These are phyloP conservation scores for Melanotaenia nigrans DNA, from an alignment of 2,797 vertebrate species.

Conservation along the genomic window DNA sequence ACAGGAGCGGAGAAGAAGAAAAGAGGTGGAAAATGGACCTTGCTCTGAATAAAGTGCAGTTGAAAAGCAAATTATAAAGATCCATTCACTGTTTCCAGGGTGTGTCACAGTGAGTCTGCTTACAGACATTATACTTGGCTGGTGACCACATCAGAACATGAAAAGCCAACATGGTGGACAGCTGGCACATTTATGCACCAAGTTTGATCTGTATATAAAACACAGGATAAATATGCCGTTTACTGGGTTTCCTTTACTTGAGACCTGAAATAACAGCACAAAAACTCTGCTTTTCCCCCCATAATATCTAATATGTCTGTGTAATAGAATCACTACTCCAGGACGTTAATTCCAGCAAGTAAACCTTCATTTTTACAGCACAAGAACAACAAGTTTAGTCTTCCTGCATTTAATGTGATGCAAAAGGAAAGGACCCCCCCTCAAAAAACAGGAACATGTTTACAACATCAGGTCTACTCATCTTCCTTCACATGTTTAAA, in stretches of 20 bases:
- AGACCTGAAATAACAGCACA: neutral
- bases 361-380: too few species aligned
- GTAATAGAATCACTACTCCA: too few species aligned
- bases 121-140: constrained; percentile 13
- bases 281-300: neutral
- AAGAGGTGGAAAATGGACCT: constrained; percentile 36
- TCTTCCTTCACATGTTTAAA: too few species aligned
- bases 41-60: constrained; percentile 49
- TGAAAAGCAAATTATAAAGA: constrained; percentile 18
- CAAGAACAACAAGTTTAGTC: too few species aligned
- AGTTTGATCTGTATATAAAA: too few species aligned
- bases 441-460: too few species aligned
- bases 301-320: neutral
- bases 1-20: neutral
- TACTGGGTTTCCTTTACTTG: neutral
- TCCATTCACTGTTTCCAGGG: constrained; percentile 67
- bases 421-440: neutral
- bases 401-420: neutral
- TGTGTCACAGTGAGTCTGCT: constrained; percentile 43
- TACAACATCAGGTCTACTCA: too few species aligned
- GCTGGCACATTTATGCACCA: neutral
- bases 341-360: neutral
- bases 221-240: neutral
- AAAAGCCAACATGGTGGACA: neutral
- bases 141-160: constrained; percentile 8